Evolutionary conservation across 2,113 vertebrate species (phyloP), one percentile per base, ranked within the genome.

Genomic region (Polypterus senegalus): DNA sequence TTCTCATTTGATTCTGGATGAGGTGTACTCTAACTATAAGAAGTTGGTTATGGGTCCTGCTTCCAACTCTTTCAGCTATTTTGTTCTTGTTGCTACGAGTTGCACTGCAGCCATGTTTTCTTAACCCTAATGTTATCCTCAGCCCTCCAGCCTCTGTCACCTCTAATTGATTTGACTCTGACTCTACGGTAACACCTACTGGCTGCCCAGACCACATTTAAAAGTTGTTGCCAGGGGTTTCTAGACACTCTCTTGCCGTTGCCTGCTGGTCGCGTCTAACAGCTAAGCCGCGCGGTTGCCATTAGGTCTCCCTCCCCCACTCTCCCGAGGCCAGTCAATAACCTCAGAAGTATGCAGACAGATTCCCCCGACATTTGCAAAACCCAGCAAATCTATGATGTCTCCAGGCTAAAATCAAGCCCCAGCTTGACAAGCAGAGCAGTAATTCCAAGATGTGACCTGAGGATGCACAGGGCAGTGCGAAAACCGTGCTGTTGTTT

Each of bases 371-470:
- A 63, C 53, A 53, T 11, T 62, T 70, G 63, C 47, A 49, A 58
- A 57, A 63, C 70, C 69, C 65, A 61, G 67, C 65, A 61, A 65
- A 65, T 74, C 67, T 61, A 68, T 57, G 60, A 69, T 54, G 69
- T 76, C 74, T 77, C 72, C 66, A 65, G 74, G 73, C 62, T 65
- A 63, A 74, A 74, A 72, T 58, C 64, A 62, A 61, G 76, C 69
- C 75, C 72, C 69, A 72, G 77, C 71, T 77, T 76, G 70, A 76
- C 76, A 75, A 67, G 64, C 61, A 65, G 67, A 73, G 67, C 68
- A 67, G 67, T 75, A 76, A 80, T 77, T 74, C 71, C 62, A 71
- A 67, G 63, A 56, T 47, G 58, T 71, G 76, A 80, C 74, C 77
- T 66, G 70, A 67, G 69, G 75, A 71, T 73, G 66, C 68, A 68